Base-by-base conservation (phyloP, 2,797 vertebrate genomes). In the Chiloscyllium punctatum region DNA sequence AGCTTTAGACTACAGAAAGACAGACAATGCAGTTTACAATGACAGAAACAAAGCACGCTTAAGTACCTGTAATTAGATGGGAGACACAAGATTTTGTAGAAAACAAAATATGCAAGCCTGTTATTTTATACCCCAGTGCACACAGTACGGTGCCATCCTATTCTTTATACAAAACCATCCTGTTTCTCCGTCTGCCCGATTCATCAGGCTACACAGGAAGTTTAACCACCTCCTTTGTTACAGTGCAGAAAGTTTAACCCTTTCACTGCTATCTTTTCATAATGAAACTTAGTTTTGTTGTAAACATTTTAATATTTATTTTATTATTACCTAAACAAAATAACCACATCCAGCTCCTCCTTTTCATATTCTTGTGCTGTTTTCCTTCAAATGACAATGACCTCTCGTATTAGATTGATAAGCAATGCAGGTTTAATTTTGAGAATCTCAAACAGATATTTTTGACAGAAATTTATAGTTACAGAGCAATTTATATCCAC, bases 191-290 rank as follows among this genome's bases (percentile, higher is more conserved):
- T 42, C 90, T 66, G 88, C 62, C 90, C 90, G 62, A 25, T n/a
- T 69, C 90, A 92, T 69, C 62, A 37, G 62, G 90, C 90, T 23
- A 16, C 90, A 27, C 90, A 92, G 90, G 90, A 92, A 92, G 90
- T 92, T 92, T 92, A 68, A 69, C 90, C 90, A 69, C 62, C 90
- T 92, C 90, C 90, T 69, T 92, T 92, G 90, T 92, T 92, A 69
- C 90, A 69, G 16, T 69, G 66, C 90, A 69, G 62, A 25, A 62
- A 42, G 25, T 68, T 92, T 92, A 92, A 92, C 90, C 23, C 62
- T 42, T 92, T 92, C 62, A 69, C 21, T 15, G 21, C 66, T n/a
- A 25, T 42, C 62, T 68, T 27, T 37, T 37, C n/a, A 37, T 42
- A 7, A 69, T 69, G 62, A 69, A 92, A 92, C 90, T 88, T 88